Base-by-base conservation (phyloP, 2,797 vertebrate species). In the Fistularia tabacaria region DNA sequence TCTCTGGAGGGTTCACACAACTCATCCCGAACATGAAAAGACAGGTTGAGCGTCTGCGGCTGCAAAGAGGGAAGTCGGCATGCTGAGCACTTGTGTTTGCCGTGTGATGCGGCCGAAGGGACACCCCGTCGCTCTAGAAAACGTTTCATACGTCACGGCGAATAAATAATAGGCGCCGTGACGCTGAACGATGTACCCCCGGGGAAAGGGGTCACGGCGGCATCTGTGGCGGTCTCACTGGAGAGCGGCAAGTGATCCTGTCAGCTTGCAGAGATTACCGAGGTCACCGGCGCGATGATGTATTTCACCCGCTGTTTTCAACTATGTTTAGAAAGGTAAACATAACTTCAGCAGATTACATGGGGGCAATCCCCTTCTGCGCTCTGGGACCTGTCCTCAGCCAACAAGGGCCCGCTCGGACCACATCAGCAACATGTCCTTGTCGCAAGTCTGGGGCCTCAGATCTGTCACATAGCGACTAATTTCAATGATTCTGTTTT, bases 261-360 rank as follows among this genome's bases (percentile, higher is more conserved):
- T 85, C 75, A 82, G 62, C 60, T 53, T 2, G 8, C 46, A 37
- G 44, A 53, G 76, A 81, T 85, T 77, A 79, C 40, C 10, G 45
- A 41, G 36, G 63, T 41, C 25, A 6, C 55, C 57, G 63, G 69
- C 38, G 45, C 14, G 25, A 11, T 73, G 64, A 77, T 75, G 56
- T 38, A 74, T 80, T 82, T 81, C 68, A 77, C 64, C 68, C 6
- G 53, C 59, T 69, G 55, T 74, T 80, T 55, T 59, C 64, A 68
- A 76, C 74, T 81, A 82, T 81, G 71, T 87, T 87, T 87, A 86
- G 79, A 86, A 79, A 59, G 7, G 55, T 54, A 61, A 36, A 59
- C 45, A 71, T 51, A 68, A 58, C 64, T 71, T 61, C 25, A 64
- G 66, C 54, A 82, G 81, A 82, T 84, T 81, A 83, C 41, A 55